These are phyloP conservation scores for Sebastes itinus DNA, from an alignment of 2,797 vertebrate species.

Conservation along the genomic window DNA sequence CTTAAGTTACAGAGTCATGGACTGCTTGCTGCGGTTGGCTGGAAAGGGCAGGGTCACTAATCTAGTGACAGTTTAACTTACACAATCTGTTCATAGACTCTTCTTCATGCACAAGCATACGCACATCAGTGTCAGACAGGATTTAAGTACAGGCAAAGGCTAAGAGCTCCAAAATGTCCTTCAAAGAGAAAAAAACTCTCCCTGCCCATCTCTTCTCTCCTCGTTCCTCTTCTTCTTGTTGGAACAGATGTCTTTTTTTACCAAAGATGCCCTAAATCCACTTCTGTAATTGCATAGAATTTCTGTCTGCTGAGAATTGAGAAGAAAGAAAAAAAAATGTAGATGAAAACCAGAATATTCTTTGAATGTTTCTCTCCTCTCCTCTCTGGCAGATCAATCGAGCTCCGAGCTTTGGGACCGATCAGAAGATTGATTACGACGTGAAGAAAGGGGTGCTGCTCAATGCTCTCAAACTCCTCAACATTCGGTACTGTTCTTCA, in stretches of 20 bases:
- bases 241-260: constrained; percentile 36
- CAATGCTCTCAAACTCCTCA: constrained; percentile 94
- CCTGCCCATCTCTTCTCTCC: constrained; percentile 5
- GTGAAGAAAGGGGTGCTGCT: constrained; percentile 96
- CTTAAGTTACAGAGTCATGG: constrained; percentile 23
- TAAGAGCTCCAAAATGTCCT: constrained; percentile 53
- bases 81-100: constrained; percentile 28
- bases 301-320: constrained; percentile 38
- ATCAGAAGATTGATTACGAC: constrained; percentile 98
- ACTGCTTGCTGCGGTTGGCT: constrained; percentile 11
- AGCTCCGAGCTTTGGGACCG: constrained; percentile 97
- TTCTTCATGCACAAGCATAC: constrained; percentile 9
- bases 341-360: constrained; percentile 32
- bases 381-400: constrained; percentile 92
- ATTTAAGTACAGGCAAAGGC: constrained; percentile 50
- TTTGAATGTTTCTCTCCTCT: constrained; percentile 55
- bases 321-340: constrained; percentile 19
- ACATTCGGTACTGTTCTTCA: constrained; percentile 88
- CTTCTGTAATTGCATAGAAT: constrained; percentile 42
- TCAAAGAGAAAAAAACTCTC: constrained; percentile 32
- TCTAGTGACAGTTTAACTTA: constrained; percentile 48
- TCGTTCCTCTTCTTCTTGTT: constrained; percentile 5
- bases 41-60: constrained; percentile 31
- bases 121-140: constrained; percentile 44
- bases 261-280: constrained; percentile 41